Conservation (phyloP, 2,888 invertebrate genomes). For the Heliconius charithonia region DNA sequence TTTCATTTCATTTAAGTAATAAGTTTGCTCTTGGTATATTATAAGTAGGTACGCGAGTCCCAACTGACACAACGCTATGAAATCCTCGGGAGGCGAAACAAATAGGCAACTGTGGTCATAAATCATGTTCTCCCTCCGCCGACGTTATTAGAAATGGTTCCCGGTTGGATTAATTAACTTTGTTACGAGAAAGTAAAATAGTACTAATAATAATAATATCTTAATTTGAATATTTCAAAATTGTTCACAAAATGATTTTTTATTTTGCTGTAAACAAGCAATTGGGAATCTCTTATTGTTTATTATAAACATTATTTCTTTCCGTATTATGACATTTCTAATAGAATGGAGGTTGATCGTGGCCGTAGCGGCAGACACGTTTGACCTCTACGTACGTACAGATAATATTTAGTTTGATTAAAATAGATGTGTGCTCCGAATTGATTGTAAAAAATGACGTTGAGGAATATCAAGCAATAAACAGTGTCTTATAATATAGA, state of each 20-base stretch:
- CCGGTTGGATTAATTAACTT: slow-evolving; percentile 51
- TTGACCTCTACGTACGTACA: neutral
- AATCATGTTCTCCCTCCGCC: slow-evolving; percentile 50
- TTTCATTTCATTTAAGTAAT: slow-evolving; percentile 18
- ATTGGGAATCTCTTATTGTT: neutral
- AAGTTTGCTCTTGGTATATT: slow-evolving; percentile 1
- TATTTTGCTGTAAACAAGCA: neutral
- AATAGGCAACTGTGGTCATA: slow-evolving; percentile 50
- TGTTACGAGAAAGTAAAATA: slow-evolving; percentile 45
- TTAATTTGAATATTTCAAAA: slow-evolving; percentile 33
- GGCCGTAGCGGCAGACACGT: neutral
- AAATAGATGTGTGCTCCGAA: slow-evolving; percentile 14
- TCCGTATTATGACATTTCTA: neutral
- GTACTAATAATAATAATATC: slow-evolving; percentile 33
- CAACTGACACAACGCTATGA: slow-evolving; percentile 38
- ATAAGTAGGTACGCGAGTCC: slow-evolving; percentile 17
- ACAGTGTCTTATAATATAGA: neutral
- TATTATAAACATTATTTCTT: neutral
- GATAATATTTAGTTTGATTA: slow-evolving; percentile 12
- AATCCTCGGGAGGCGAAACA: slow-evolving; percentile 48
- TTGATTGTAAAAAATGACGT: slow-evolving; percentile 4
- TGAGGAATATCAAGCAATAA: neutral
- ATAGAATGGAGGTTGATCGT: neutral
- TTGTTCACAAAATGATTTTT: neutral
- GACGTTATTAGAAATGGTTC: slow-evolving; percentile 50